These are phyloP conservation scores for Synaphobranchus kaupii DNA, from an alignment of 2,797 vertebrate species.

Conservation along the genomic window DNA sequence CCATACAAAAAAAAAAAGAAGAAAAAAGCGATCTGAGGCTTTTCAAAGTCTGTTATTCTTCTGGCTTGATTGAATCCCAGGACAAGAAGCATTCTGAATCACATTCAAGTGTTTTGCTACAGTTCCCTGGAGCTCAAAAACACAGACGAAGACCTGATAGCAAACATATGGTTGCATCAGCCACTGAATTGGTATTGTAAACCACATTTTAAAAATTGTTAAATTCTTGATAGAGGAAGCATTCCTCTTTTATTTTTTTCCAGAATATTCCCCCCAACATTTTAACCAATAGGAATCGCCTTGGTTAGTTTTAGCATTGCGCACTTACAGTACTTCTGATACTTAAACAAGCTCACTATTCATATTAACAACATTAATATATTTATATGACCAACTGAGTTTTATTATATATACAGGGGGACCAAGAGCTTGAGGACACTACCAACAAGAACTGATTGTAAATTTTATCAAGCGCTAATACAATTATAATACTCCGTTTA, in stretches of 20 bases:
- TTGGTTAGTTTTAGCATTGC: too few relatives aligned
- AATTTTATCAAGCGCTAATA: too few relatives aligned
- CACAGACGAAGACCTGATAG: background rate
- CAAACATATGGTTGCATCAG: background rate
- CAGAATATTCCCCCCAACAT: background rate
- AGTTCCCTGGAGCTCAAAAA: background rate
- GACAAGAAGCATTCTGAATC: background rate
- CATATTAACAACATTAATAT: too few relatives aligned
- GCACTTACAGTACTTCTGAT: too few relatives aligned
- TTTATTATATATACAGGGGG: too few relatives aligned
- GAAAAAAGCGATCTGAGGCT: background rate
- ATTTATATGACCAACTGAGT: too few relatives aligned
- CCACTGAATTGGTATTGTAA: background rate
- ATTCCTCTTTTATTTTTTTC: background rate
- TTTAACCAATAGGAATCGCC: too few relatives aligned
- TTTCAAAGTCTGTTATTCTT: background rate
- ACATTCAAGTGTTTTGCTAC: conserved; percentile 5
- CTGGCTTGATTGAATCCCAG: background rate
- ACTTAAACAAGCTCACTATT: background rate
- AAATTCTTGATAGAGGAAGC: too few relatives aligned
- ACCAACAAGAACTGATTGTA: too few relatives aligned
- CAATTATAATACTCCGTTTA: too few relatives aligned
- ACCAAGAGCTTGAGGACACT: too few relatives aligned
- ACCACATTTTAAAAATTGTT: background rate
- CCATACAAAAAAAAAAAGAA: background rate